phyloP scores from a whole-genome alignment of 2,797 vertebrate species.

The Huso huso region DNA sequence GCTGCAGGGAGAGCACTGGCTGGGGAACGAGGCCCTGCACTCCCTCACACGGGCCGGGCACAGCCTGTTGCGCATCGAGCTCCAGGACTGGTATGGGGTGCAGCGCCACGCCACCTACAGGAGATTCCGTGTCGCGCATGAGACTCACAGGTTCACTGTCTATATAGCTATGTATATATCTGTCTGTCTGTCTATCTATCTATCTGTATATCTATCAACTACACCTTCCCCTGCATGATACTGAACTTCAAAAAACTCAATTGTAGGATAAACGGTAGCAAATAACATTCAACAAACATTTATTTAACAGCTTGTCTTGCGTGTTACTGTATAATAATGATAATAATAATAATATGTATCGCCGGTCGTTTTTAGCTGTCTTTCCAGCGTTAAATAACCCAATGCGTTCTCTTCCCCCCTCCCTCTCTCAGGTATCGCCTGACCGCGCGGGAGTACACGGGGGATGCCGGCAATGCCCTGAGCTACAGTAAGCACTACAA shows the following conservation, averaged over 20 bases:
- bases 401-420: conserved; percentile 2
- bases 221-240: no score
- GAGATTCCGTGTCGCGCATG: conserved; percentile 64
- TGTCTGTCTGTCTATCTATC: no score
- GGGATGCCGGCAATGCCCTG: conserved; percentile 66
- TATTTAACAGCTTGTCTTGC: no score
- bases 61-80: conserved; percentile 57
- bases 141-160: conserved; percentile 54
- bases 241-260: no score
- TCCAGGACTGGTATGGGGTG: conserved; percentile 71
- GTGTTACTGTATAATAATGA: no score
- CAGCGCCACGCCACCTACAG: conserved; percentile 60
- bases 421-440: conserved; percentile 52
- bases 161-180: background rate
- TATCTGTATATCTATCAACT: background rate
- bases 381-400: no score
- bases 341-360: no score
- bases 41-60: conserved; percentile 53
- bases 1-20: conserved; percentile 62
- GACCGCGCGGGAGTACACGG: conserved; percentile 62
- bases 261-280: no score
- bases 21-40: conserved; percentile 60
- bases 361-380: no score
- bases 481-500: conserved; percentile 77
- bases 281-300: no score